These are phyloP conservation scores for Anoura caudifer DNA, from an alignment of 2,113 vertebrate genomes.

Conservation along the genomic window DNA sequence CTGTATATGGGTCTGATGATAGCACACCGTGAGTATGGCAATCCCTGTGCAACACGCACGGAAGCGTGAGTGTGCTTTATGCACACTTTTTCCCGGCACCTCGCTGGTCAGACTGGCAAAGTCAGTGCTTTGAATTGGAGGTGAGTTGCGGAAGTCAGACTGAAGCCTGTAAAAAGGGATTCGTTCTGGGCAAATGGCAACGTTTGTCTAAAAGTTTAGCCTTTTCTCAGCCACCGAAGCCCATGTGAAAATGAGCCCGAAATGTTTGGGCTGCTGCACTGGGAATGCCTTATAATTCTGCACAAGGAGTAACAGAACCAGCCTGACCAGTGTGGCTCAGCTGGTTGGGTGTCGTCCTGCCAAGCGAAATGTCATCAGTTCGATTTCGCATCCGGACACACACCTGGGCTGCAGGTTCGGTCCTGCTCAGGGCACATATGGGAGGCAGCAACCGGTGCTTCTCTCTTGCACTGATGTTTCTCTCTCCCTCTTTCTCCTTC, in stretches of 20 bases:
- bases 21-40: too few relatives aligned
- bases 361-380: too few relatives aligned
- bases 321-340: too few relatives aligned
- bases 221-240: background rate
- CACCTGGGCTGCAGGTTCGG: too few relatives aligned
- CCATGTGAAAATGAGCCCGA: background rate
- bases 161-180: background rate
- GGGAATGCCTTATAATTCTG: background rate
- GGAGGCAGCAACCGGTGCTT: too few relatives aligned
- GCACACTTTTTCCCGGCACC: background rate
- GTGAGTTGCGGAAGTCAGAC: background rate
- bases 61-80: too few relatives aligned
- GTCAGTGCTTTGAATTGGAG: background rate
- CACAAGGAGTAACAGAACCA: background rate
- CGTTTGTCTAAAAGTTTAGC: background rate
- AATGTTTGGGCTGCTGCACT: background rate
- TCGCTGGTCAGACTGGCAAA: background rate
- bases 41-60: too few relatives aligned
- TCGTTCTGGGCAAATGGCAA: background rate
- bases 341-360: too few relatives aligned
- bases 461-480: background rate
- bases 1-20: too few relatives aligned
- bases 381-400: background rate
- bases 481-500: background rate
- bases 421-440: too few relatives aligned